Evolutionary conservation across 2,888 invertebrate species (phyloP).

Genomic region (Acronicta psi): DNA sequence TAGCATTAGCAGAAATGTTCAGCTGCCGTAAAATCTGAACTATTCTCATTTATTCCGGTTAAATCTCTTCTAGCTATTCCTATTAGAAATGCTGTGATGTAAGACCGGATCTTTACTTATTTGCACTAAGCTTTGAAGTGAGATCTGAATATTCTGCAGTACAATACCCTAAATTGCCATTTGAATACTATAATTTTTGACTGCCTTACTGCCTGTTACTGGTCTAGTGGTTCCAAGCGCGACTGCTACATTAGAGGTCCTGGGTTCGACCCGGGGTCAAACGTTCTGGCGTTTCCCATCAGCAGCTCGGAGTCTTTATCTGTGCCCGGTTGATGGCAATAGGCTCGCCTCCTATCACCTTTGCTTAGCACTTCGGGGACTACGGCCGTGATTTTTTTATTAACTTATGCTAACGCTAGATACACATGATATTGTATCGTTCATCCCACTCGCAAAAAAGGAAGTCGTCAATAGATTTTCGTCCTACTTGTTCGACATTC

Average conservation of each 20-base stretch:
- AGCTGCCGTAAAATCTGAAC: conserved; percentile 46
- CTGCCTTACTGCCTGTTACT: too few species aligned
- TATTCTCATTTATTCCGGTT: conserved; percentile 42
- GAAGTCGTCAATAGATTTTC: conserved; percentile 38
- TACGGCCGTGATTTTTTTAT: too few species aligned
- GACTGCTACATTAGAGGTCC: too few species aligned
- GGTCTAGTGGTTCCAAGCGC: too few species aligned
- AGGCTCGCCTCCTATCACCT: too few species aligned
- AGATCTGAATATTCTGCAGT: conserved; percentile 19
- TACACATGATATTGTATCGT: neutral
- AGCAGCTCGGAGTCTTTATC: too few species aligned
- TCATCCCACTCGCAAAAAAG: conserved; percentile 23
- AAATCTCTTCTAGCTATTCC: conserved; percentile 32
- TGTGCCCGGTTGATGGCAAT: too few species aligned
- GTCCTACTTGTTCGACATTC: conserved; percentile 42
- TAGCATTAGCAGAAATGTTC: conserved; percentile 49
- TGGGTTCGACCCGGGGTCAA: too few species aligned
- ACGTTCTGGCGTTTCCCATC: too few species aligned
- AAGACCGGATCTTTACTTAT: conserved; percentile 40
- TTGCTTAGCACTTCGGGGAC: too few species aligned
- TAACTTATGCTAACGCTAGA: neutral
- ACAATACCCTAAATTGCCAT: conserved; percentile 25
- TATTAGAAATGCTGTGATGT: conserved; percentile 41
- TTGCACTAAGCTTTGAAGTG: conserved; percentile 40
- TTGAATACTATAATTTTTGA: conserved; percentile 12